Evolutionary conservation across 2,888 invertebrate species (phyloP), one percentile per base, ranked within the genome.

Genomic region (Escarpia spicata): DNA sequence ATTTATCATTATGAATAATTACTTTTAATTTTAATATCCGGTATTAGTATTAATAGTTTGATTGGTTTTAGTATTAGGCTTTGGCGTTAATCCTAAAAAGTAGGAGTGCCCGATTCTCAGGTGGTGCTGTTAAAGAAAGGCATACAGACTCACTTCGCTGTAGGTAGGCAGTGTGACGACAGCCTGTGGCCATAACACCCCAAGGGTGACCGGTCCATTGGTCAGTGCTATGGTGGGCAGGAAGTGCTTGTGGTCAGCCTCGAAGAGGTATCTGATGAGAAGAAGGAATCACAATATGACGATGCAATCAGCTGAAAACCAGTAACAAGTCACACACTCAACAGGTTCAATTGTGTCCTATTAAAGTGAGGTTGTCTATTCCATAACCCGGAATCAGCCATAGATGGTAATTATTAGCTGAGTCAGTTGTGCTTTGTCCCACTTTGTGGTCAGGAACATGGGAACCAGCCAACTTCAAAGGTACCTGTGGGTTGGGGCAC

Each of bases 161-260:
- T 94, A 95, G 60, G 93, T 93, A 2, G 95, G 95, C 44, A 95
- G 92, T 0, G 93, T 94, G 90, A 94, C 93, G 9, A 95, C 94
- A 43, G 95, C 95, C 60, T 95, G 94, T 10, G 95, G 96, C 96
- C 96, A 96, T 95, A 95, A 95, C 0, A 96, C 94, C 6, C 95
- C 95, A 6, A 96, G 94, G 75, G 96, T 95, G 92, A 96, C 95
- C 1, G 96, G 96, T 43, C 96, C 96, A 94, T 95, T 94, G 92
- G 95, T 95, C 92, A 96, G 92, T 43, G 95, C 95, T 31, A 96
- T 94, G 0, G 96, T 96, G 0, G 96, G 96, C 90, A 96, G 93
- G 93, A 94, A 96, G 37, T 94, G 94, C 4, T 93, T 93, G 92
- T 95, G 95, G 91, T 95, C 94, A 43, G 93, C 89, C 92, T 95